Percentiles rank a stretch among this genome's conserved stretches.
phyloP scores from a whole-genome alignment of 1,140 invertebrate genomes.

The Lepidotrigona ventralis region DNA sequence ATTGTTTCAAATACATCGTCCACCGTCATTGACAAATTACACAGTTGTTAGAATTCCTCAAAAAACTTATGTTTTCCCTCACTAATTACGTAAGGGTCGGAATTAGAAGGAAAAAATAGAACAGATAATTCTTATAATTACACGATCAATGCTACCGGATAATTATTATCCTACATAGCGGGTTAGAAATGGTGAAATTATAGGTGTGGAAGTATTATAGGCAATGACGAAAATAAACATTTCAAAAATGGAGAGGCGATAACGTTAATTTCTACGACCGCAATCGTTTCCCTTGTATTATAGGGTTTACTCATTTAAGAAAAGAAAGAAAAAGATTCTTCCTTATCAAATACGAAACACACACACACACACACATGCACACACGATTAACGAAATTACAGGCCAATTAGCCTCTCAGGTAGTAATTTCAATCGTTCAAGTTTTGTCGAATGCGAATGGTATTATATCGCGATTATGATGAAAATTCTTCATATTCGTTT shows the following conservation, averaged over 20 bases:
- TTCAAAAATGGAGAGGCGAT: neutral
- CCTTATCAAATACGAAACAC: too few relatives aligned
- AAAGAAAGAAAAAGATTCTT: too few relatives aligned
- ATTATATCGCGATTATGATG: neutral
- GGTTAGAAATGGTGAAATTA: neutral
- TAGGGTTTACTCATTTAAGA: too few relatives aligned
- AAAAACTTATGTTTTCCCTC: neutral
- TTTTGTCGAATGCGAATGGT: neutral
- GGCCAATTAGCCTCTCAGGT: neutral
- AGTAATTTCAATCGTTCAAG: neutral
- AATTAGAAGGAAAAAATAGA: neutral
- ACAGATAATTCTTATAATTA: neutral
- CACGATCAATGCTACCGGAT: neutral
- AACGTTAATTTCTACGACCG: neutral
- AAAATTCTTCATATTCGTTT: neutral
- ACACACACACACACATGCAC: too few relatives aligned
- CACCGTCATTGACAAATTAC: neutral
- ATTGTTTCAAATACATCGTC: neutral
- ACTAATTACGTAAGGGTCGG: neutral
- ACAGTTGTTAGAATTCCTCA: neutral
- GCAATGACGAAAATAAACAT: neutral
- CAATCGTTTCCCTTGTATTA: neutral
- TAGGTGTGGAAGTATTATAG: too few relatives aligned
- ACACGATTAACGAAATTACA: conserved; percentile 1
- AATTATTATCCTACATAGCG: neutral